Conservation (phyloP, 2,113 vertebrate species). For the Phrynocephalus versicolor region DNA sequence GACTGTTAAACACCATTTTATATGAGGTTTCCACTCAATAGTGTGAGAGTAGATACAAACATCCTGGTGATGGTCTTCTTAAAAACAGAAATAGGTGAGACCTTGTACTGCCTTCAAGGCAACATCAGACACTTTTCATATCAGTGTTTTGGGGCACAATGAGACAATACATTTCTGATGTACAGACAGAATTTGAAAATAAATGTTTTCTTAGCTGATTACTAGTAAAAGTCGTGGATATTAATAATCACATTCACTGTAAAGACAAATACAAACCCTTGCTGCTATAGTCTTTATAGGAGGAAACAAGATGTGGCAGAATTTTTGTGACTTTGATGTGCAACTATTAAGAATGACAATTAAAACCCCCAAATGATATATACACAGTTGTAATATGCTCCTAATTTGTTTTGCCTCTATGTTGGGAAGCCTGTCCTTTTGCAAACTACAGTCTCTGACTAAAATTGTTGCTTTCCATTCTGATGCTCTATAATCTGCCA, state of each 20-base stretch:
- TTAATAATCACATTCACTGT: background rate
- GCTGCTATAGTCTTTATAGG: background rate
- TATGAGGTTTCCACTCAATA: no score
- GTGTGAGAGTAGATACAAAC: no score
- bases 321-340: slow-evolving; percentile 17
- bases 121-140: background rate
- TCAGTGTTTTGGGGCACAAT: background rate
- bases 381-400: slow-evolving; percentile 30
- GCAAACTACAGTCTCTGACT: slow-evolving; percentile 29
- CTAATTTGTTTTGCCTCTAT: slow-evolving; percentile 27
- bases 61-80: no score
- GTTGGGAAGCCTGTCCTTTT: slow-evolving; percentile 33
- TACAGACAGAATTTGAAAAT: background rate
- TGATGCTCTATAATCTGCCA: slow-evolving; percentile 49
- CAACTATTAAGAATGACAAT: slow-evolving; percentile 34
- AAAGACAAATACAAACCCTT: background rate
- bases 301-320: slow-evolving; percentile 11
- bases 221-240: background rate
- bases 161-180: background rate
- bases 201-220: background rate
- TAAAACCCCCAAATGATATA: slow-evolving; percentile 47
- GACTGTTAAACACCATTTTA: no score
- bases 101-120: no score
- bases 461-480: slow-evolving; percentile 36
- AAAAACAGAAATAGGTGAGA: no score